Evolutionary conservation across 2,113 vertebrate genomes (phyloP).

Genomic region (Callipepla squamata): DNA sequence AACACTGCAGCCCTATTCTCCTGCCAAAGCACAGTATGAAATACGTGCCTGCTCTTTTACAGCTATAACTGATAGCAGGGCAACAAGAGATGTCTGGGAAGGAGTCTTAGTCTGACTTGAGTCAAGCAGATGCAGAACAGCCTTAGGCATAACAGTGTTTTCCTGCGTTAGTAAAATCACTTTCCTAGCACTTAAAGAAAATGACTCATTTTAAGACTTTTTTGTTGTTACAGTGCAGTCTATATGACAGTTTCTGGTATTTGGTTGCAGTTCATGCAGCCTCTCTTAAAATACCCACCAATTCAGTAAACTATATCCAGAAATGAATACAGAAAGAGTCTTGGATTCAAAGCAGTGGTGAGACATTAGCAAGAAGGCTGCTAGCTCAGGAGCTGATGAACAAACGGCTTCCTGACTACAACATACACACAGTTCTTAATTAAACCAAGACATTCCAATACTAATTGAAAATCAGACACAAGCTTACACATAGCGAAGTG

Average conservation of each 20-base stretch:
- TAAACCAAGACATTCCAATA: not conserved
- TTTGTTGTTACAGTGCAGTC: not conserved
- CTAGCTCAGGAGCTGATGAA: not conserved
- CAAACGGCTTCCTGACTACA: not conserved
- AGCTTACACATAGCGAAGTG: not conserved
- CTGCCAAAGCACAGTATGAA: not conserved
- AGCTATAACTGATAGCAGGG: not conserved
- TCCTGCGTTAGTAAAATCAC: not conserved
- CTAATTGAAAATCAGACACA: not conserved
- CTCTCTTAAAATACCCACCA: not conserved
- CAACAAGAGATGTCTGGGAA: not conserved
- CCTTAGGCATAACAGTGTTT: conserved; percentile 19
- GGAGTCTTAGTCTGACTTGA: not conserved
- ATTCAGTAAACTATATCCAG: not conserved
- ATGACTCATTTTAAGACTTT: conserved; percentile 16
- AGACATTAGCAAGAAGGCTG: rapidly evolving
- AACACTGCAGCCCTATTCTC: not conserved
- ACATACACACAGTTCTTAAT: not conserved
- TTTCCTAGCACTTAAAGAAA: not conserved
- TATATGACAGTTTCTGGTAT: not conserved
- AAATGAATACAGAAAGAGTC: not conserved
- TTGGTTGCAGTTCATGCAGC: not conserved
- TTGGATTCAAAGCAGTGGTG: not conserved
- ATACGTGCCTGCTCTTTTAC: not conserved
- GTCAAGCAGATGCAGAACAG: conserved; percentile 24